These are phyloP conservation scores for Pachymerium ferrugineum DNA, from an alignment of 2,888 invertebrate genomes.

Conservation along the genomic window DNA sequence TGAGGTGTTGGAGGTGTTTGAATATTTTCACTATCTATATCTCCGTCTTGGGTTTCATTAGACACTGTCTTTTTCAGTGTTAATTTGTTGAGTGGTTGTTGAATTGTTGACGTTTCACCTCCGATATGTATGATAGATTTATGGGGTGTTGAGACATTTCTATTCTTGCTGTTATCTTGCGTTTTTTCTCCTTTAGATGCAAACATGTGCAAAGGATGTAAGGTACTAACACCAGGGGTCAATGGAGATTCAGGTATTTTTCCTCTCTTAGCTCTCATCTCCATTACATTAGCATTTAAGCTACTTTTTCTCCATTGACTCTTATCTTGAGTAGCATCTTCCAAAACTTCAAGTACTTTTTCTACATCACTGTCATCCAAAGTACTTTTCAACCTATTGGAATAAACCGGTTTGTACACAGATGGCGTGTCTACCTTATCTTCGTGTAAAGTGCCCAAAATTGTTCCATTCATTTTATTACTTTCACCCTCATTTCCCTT, in stretches of 20 bases:
- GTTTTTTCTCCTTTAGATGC: background rate
- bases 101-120: background rate
- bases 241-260: background rate
- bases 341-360: slow-evolving; percentile 36
- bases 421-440: slow-evolving; percentile 26
- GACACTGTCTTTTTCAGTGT: background rate
- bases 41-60: slow-evolving; percentile 25
- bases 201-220: background rate
- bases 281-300: slow-evolving; percentile 51
- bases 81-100: slow-evolving; percentile 1
- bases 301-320: slow-evolving; percentile 68
- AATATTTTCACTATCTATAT: slow-evolving; percentile 73
- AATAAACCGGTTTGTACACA: slow-evolving; percentile 29
- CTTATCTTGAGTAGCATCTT: slow-evolving; percentile 60
- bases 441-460: slow-evolving; percentile 33
- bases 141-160: background rate
- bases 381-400: slow-evolving; percentile 34
- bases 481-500: background rate
- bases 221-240: background rate
- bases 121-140: background rate
- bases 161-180: background rate
- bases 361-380: slow-evolving; percentile 29
- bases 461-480: background rate
- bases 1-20: slow-evolving; percentile 81
- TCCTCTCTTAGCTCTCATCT: slow-evolving; percentile 49